Conservation (phyloP, 2,113 vertebrate genomes). For the Melospiza georgiana region DNA sequence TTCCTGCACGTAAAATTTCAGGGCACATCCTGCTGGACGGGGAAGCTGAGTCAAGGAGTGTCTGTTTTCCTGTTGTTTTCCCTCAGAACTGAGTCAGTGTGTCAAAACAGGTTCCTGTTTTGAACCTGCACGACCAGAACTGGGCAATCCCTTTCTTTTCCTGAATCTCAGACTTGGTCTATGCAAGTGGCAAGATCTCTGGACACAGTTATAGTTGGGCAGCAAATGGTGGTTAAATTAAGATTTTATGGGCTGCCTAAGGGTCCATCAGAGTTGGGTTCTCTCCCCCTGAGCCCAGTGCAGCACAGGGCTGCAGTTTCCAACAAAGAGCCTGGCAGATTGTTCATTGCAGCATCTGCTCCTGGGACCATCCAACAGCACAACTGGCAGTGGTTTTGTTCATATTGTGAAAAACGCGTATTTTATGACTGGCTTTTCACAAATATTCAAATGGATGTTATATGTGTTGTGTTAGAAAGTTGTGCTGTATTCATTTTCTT, state of each 20-base stretch:
- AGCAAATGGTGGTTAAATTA: background rate
- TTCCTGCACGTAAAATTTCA: background rate
- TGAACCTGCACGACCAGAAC: background rate
- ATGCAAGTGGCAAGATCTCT: background rate
- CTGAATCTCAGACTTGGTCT: background rate
- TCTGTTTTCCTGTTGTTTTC: background rate
- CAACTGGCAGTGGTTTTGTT: fast-evolving
- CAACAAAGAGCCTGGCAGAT: fast-evolving
- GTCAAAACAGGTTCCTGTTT: background rate
- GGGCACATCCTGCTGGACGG: fast-evolving
- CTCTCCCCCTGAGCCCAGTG: background rate
- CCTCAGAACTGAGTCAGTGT: background rate
- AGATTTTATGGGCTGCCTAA: background rate
- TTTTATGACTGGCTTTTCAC: too few species aligned
- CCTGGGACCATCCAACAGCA: background rate
- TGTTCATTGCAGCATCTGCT: background rate
- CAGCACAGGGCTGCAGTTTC: background rate
- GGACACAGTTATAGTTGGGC: background rate
- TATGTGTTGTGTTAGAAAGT: too few species aligned
- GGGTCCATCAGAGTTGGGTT: fast-evolving
- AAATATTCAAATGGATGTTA: too few species aligned
- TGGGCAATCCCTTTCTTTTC: background rate
- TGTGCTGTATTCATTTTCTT: too few species aligned
- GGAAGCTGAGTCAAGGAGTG: background rate
- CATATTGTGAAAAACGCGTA: background rate